Conservation (phyloP, 2,888 invertebrate genomes). For the Lagria hirta region DNA sequence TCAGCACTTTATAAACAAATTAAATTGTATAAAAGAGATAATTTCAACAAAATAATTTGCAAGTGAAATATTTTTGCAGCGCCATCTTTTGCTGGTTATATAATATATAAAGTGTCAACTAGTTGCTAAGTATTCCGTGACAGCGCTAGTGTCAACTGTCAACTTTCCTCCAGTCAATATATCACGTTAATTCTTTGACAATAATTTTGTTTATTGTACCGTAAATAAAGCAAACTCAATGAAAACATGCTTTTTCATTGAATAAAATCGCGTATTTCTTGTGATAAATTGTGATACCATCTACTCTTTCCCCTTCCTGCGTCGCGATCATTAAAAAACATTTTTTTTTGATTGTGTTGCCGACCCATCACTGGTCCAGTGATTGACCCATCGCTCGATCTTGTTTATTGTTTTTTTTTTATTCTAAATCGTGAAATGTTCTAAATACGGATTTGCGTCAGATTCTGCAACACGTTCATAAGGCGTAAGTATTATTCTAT, state of each 20-base stretch:
- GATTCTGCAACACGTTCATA: constrained; percentile 10
- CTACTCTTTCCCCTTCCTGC: not conserved
- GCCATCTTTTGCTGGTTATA: no score
- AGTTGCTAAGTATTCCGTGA: constrained; percentile 20
- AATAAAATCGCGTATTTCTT: constrained; percentile 4
- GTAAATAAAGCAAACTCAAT: constrained; percentile 32
- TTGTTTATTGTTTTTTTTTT: constrained; percentile 14
- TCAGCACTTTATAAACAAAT: no score
- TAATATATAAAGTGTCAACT: no score
- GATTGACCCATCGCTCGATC: constrained; percentile 8
- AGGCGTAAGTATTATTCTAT: no score
- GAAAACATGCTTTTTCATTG: constrained; percentile 16
- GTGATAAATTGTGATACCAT: constrained; percentile 23
- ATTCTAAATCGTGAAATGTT: no score
- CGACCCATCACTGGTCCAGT: constrained; percentile 12
- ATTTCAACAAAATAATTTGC: no score
- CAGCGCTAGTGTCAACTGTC: constrained; percentile 41
- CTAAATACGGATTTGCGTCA: constrained; percentile 6
- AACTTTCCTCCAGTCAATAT: constrained; percentile 53
- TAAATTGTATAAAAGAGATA: no score
- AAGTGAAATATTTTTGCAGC: no score
- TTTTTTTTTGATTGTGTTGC: constrained; percentile 18
- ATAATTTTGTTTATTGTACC: constrained; percentile 49
- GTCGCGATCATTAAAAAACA: constrained; percentile 8
- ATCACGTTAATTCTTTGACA: constrained; percentile 48